These are phyloP conservation scores for Orthosia cruda DNA, from an alignment of 2,888 invertebrate species.

Conservation along the genomic window DNA sequence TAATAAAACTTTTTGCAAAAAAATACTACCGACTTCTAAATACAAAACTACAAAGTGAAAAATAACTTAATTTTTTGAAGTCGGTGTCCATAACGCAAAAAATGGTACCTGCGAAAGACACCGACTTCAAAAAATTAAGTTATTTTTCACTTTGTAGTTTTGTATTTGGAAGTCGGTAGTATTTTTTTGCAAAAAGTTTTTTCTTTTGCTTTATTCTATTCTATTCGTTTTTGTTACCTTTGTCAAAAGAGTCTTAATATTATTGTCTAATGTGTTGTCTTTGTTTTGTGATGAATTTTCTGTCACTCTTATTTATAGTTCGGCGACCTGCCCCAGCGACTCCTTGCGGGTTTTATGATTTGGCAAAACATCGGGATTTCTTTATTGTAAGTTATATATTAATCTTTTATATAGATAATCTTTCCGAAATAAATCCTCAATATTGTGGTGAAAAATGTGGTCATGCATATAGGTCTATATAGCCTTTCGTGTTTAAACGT, in stretches of 20 bases:
- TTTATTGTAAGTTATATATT: not conserved
- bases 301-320: not conserved
- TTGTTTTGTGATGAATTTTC: not conserved
- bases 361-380: not conserved
- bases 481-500: too few relatives aligned
- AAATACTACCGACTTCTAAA: too few relatives aligned
- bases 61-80: too few relatives aligned
- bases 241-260: conserved; percentile 13
- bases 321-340: not conserved
- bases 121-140: too few relatives aligned
- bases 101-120: too few relatives aligned
- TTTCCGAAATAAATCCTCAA: too few relatives aligned
- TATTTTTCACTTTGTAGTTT: too few relatives aligned
- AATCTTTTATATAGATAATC: too few relatives aligned
- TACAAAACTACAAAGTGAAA: too few relatives aligned
- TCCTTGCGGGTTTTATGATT: not conserved
- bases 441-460: not conserved
- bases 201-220: conserved; percentile 26
- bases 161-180: not conserved
- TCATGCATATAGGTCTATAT: not conserved
- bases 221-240: not conserved
- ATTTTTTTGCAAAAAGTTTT: too few relatives aligned
- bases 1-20: too few relatives aligned
- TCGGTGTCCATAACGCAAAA: too few relatives aligned
- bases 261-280: not conserved